phyloP scores from a whole-genome alignment of 2,113 vertebrate genomes.

The Seriola rivoliana region DNA sequence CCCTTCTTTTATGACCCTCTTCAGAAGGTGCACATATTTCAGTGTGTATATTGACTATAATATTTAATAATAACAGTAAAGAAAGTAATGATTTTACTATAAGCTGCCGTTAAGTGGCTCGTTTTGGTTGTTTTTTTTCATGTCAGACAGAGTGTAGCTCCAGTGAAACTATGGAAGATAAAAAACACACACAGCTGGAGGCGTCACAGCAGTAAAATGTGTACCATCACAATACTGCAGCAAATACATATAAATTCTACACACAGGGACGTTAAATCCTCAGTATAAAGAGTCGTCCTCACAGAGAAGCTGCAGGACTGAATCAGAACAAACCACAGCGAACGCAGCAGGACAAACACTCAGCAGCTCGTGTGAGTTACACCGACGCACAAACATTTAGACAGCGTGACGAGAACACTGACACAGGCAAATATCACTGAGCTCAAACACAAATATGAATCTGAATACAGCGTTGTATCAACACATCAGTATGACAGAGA shows the following conservation, averaged over 20 bases:
- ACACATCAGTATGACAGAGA: not conserved
- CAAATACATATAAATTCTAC: not conserved
- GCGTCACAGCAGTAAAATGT: too few relatives aligned
- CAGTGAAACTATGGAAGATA: too few relatives aligned
- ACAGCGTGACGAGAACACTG: not conserved
- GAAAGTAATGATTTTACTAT: too few relatives aligned
- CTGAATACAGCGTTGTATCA: not conserved
- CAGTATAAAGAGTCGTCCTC: not conserved
- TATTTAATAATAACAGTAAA: too few relatives aligned
- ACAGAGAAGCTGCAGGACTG: not conserved
- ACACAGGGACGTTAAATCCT: not conserved
- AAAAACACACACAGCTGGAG: not conserved
- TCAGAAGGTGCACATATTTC: too few relatives aligned
- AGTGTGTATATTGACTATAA: too few relatives aligned
- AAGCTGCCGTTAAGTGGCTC: too few relatives aligned
- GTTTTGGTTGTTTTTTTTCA: too few relatives aligned
- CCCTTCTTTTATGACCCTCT: too few relatives aligned
- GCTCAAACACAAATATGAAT: conserved; percentile 1
- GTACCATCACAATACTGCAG: not conserved
- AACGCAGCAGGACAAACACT: conserved; percentile 4
- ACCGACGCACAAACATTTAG: conserved; percentile 14
- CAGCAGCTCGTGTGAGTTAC: not conserved
- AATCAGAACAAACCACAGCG: not conserved
- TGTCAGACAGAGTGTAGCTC: too few relatives aligned
- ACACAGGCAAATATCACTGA: not conserved